Percentiles rank a stretch among this genome's conserved stretches.
phyloP scores from a whole-genome alignment of 2,888 invertebrate genomes.

The Penaeus monodon region DNA sequence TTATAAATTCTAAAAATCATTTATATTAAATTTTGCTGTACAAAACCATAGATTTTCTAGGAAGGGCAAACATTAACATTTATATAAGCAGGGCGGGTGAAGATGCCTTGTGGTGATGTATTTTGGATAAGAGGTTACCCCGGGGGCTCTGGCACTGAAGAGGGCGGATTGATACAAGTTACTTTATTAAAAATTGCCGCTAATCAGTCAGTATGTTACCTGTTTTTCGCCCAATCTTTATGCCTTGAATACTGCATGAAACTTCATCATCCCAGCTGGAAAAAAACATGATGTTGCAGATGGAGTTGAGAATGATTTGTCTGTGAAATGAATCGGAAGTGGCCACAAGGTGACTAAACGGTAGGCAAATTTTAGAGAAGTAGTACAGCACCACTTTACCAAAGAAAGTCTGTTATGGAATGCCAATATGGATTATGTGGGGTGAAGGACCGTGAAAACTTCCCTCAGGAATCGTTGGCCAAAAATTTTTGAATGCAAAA shows the following conservation, averaged over 20 bases:
- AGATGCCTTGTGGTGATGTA: conserved; percentile 30
- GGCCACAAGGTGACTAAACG: neutral
- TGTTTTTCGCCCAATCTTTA: neutral
- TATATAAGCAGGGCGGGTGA: conserved; percentile 40
- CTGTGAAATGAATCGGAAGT: too few relatives aligned
- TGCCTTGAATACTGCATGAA: too few relatives aligned
- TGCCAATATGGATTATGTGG: conserved; percentile 52
- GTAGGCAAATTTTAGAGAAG: conserved; percentile 42
- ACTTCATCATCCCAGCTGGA: too few relatives aligned
- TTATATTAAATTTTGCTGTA: conserved; percentile 14
- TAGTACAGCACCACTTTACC: conserved; percentile 51
- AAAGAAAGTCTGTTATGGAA: conserved; percentile 54
- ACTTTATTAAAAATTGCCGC: conserved; percentile 41
- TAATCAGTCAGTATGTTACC: conserved; percentile 21
- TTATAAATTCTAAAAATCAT: too few relatives aligned
- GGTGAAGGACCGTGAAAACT: conserved; percentile 40
- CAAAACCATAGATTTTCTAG: conserved; percentile 23
- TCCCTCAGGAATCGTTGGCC: neutral
- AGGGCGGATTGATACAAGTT: conserved; percentile 44
- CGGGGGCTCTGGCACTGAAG: conserved; percentile 45
- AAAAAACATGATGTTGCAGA: neutral
- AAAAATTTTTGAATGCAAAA: neutral
- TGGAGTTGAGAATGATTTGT: neutral
- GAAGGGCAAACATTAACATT: conserved; percentile 15
- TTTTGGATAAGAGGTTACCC: conserved; percentile 51